A percentile compares a stretch with the other conserved stretches of the same genome.
Evolutionary conservation across 2,113 vertebrate species (phyloP).

Genomic region (Puffinus mauretanicus): DNA sequence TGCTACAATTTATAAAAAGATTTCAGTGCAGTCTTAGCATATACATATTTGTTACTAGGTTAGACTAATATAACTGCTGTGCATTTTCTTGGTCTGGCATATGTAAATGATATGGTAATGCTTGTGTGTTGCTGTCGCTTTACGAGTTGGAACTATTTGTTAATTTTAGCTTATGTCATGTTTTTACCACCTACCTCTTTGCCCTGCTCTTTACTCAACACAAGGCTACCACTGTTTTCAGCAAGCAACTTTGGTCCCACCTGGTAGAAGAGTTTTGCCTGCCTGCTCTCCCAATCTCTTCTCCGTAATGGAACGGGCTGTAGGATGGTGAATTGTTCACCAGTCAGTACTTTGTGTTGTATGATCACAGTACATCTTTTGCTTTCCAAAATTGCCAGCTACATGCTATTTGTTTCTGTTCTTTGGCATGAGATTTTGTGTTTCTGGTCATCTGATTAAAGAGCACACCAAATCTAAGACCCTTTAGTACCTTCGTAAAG

Average conservation of each 20-base stretch:
- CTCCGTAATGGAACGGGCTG: neutral
- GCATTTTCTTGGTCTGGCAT: neutral
- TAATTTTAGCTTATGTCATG: neutral
- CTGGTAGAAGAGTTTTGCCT: neutral
- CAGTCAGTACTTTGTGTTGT: neutral
- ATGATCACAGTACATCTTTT: neutral
- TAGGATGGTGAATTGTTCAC: neutral
- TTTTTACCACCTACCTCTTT: neutral
- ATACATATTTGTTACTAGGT: neutral
- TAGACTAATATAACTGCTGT: neutral
- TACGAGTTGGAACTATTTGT: neutral
- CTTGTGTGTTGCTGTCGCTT: neutral
- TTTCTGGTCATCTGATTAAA: neutral
- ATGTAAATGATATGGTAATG: neutral
- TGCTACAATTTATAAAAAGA: neutral
- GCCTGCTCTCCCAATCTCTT: neutral
- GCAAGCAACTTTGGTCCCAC: neutral
- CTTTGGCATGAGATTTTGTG: neutral
- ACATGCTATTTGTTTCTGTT: neutral
- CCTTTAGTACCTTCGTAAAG: neutral
- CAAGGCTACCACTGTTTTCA: neutral
- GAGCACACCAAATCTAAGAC: neutral
- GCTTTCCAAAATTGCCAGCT: neutral
- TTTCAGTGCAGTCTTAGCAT: neutral
- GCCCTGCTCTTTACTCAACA: neutral